These are phyloP conservation scores for Drosophila rhopaloa DNA, from an alignment of 1,140 invertebrate species.

Conservation along the genomic window DNA sequence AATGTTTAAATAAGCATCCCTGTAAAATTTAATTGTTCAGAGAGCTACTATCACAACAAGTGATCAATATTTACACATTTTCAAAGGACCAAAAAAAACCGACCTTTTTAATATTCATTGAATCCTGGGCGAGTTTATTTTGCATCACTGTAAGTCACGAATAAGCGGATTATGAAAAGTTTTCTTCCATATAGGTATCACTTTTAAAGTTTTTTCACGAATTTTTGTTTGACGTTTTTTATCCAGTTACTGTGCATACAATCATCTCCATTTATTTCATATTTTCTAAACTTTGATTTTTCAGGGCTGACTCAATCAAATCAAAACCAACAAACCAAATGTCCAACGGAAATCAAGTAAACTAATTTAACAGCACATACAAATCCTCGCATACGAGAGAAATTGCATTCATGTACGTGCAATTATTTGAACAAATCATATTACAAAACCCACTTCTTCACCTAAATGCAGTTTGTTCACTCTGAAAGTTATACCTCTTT, in stretches of 20 bases:
- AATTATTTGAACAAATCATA: slow-evolving; percentile 56
- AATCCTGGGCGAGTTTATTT: not conserved
- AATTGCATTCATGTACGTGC: not conserved
- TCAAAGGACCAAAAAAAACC: not conserved
- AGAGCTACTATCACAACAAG: too few relatives aligned
- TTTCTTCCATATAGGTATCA: slow-evolving; percentile 2
- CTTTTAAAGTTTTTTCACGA: slow-evolving; percentile 1
- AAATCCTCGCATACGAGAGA: not conserved
- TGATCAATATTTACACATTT: not conserved
- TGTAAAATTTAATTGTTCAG: too few relatives aligned
- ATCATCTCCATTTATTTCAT: slow-evolving; percentile 15
- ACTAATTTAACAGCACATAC: slow-evolving; percentile 47
- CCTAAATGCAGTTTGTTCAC: not conserved
- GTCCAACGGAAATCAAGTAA: slow-evolving; percentile 51
- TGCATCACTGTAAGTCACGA: slow-evolving; percentile 6
- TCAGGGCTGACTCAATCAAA: slow-evolving; percentile 13
- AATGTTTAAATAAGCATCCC: too few relatives aligned
- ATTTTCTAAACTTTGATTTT: slow-evolving; percentile 22
- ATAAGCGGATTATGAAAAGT: slow-evolving; percentile 17
- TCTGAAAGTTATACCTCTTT: not conserved
- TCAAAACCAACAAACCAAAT: slow-evolving; percentile 34
- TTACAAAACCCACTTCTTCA: slow-evolving; percentile 4
- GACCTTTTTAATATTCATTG: slow-evolving; percentile 8
- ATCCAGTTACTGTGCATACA: not conserved
- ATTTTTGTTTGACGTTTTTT: not conserved